Percentiles rank a stretch among this genome's conserved stretches.
Evolutionary conservation across 2,113 vertebrate genomes (phyloP).

Genomic region (Pseudopodoces humilis): DNA sequence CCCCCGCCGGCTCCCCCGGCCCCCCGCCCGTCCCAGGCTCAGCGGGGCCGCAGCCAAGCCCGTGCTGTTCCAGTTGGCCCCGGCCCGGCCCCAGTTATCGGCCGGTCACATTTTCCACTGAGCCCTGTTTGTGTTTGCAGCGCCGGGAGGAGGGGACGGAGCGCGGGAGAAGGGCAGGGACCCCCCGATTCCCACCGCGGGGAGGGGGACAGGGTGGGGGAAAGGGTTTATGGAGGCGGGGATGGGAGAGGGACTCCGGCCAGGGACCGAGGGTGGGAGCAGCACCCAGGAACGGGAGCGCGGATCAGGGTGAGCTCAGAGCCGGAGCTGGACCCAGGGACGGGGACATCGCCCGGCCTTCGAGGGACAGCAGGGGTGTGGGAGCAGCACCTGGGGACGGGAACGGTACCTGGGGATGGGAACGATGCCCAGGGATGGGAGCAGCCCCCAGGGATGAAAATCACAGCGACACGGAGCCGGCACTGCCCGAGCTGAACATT

Average conservation of each 20-base stretch:
- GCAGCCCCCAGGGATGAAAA: neutral
- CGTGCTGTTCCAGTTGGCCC: constrained; percentile 33
- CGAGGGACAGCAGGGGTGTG: neutral
- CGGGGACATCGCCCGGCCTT: fast-evolving
- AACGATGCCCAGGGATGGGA: fast-evolving
- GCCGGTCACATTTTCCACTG: constrained; percentile 42
- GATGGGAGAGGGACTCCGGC: neutral
- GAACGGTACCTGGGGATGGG: neutral
- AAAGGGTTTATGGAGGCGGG: neutral
- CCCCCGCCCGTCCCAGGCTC: neutral
- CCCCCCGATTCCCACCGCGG: neutral
- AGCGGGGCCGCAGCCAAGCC: neutral
- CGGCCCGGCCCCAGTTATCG: neutral
- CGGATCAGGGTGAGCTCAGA: neutral
- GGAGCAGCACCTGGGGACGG: neutral
- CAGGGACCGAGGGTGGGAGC: no score
- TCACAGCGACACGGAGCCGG: fast-evolving
- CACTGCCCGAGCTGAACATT: fast-evolving
- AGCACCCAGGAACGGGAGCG: fast-evolving
- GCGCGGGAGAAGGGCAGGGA: neutral
- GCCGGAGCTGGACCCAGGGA: no score
- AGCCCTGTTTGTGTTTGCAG: neutral
- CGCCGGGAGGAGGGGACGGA: neutral
- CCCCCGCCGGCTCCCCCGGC: neutral
- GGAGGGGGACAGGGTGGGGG: neutral